These are phyloP conservation scores for Cataglyphis albicans DNA, from an alignment of 2,888 invertebrate species.

Conservation along the genomic window DNA sequence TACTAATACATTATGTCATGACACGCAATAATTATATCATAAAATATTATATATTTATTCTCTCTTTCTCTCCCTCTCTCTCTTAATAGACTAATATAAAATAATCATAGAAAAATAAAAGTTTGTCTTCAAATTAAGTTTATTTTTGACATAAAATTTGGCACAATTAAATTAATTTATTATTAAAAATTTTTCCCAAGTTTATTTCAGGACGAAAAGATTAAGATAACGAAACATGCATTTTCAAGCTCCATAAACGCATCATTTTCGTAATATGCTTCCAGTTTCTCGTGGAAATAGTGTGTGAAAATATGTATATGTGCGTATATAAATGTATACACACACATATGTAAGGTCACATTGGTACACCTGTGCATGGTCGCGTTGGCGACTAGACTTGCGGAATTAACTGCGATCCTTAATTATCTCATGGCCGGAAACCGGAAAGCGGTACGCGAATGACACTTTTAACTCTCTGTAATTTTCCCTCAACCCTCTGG, in stretches of 20 bases:
- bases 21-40: not conserved
- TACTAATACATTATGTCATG: not conserved
- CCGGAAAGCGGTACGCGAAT: constrained; percentile 55
- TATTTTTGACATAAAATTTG: not conserved
- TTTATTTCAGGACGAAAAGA: constrained; percentile 8
- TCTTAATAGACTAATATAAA: not conserved
- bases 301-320: not conserved
- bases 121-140: not conserved
- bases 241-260: constrained; percentile 24
- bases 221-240: constrained; percentile 32
- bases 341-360: constrained; percentile 2
- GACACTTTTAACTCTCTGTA: constrained; percentile 56
- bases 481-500: constrained; percentile 28
- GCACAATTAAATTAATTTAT: not conserved
- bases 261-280: constrained; percentile 26
- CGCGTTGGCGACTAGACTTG: constrained; percentile 36
- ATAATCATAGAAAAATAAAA: not conserved
- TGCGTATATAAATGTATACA: not conserved
- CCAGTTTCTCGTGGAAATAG: not conserved
- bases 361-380: constrained; percentile 43
- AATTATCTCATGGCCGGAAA: constrained; percentile 53
- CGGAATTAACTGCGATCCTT: constrained; percentile 50
- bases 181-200: not conserved
- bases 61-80: too few species aligned
- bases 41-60: not conserved